Evolutionary conservation across 1,140 invertebrate genomes (phyloP).

Genomic region (Drosophila persimilis): DNA sequence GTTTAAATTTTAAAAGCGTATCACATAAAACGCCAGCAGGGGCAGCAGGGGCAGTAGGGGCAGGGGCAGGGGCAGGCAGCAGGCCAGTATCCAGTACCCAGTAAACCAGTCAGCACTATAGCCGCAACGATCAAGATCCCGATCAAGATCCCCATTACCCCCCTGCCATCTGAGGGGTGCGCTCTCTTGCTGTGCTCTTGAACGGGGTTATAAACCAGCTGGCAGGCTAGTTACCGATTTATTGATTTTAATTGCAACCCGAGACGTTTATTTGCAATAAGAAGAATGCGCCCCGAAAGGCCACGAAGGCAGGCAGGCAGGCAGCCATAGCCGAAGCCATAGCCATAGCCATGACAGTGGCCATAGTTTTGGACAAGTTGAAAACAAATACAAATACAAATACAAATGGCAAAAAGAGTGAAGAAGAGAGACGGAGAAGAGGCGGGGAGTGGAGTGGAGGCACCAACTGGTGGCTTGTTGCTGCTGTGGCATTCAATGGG

Average conservation of each 20-base stretch:
- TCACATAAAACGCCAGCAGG: constrained; percentile 33
- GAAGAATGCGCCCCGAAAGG: constrained; percentile 62
- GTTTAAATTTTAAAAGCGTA: constrained; percentile 60
- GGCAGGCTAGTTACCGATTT: constrained; percentile 79
- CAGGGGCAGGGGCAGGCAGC: not conserved
- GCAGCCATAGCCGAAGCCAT: not conserved
- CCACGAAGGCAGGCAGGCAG: constrained; percentile 21
- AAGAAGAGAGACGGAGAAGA: not conserved
- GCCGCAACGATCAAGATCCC: constrained; percentile 5
- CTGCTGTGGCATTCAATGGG: not conserved
- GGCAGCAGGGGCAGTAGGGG: not conserved
- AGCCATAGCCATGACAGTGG: constrained; percentile 47
- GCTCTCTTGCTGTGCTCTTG: constrained; percentile 32
- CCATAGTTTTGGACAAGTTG: constrained; percentile 73
- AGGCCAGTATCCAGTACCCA: not conserved
- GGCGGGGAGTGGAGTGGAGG: not conserved
- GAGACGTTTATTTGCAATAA: constrained; percentile 78
- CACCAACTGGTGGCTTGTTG: not conserved
- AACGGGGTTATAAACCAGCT: constrained; percentile 75
- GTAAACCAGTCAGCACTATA: constrained; percentile 26
- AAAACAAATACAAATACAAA: constrained; percentile 66
- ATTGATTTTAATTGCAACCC: constrained; percentile 79
- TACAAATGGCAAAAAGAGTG: not conserved
- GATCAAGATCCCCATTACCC: constrained; percentile 6
- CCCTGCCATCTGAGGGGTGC: too few species aligned